Base-by-base conservation (phyloP, 2,888 invertebrate genomes). In the Diarsia brunnea region DNA sequence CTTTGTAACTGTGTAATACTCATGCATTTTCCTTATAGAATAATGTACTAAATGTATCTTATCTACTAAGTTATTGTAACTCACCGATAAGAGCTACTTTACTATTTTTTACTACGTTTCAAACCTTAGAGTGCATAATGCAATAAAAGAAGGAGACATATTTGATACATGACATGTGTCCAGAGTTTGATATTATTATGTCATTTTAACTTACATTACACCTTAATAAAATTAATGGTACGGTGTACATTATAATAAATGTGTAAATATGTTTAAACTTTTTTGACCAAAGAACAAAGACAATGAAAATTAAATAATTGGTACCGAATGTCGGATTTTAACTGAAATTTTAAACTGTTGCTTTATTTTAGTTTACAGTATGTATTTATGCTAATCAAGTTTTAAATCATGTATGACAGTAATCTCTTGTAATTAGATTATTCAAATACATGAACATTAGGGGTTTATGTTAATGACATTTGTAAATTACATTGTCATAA, bases 11-110 rank as follows among this genome's bases (percentile, higher is more conserved):
- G 66, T 53, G 64, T 61, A 16, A 4, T 21, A 51, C 12, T 53
- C 47, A 53, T 12, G n/a, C 64, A 58, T 74, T 78, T 79, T 79
- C 79, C 77, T 72, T 53, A 19, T 43, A 11, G n/a, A 65, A 43
- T 58, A 51, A 51, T n/a, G 51, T 27, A 31, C 43, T 60, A 21
- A n/a, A n/a, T 14, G 3, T 38, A 27, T 4, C 47, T 21, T 53
- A 45, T 38, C 68, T 27, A 4, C 12, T 21, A 60, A 27, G 12
- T n/a, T 45, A 53, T n/a, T 53, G 21, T 3, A 43, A 27, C 27
- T 43, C 7, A 19, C 2, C 5, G 49, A 47, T 64, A 55, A 43
- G 38, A 55, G 24, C n/a, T 43, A 69, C 19, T 21, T 47, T 19
- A 73, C 14, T 65, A 47, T 31, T 69, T 49, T 55, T 12, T 55